phyloP scores from a whole-genome alignment of 2,888 invertebrate species.

The Eupeodes luniger region DNA sequence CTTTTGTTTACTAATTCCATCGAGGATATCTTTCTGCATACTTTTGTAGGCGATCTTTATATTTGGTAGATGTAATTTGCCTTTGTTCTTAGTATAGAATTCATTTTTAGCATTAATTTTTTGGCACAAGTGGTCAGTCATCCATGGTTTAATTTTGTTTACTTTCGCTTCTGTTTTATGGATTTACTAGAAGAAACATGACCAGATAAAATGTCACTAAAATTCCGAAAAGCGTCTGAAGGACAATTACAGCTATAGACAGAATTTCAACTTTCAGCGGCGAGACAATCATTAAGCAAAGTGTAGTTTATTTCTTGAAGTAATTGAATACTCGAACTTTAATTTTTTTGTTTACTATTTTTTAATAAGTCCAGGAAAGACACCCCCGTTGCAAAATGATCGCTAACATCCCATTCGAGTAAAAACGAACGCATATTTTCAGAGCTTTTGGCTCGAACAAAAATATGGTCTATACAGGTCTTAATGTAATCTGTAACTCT shows the following conservation, averaged over 20 bases:
- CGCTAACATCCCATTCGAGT: constrained; percentile 4
- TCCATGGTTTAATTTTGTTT: not conserved
- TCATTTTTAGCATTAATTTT: not conserved
- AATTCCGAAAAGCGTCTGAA: not conserved
- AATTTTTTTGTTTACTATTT: not conserved
- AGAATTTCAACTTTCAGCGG: not conserved
- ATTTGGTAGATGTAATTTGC: not conserved
- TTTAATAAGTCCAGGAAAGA: not conserved
- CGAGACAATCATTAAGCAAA: no score
- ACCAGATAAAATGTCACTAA: not conserved
- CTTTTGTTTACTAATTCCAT: not conserved
- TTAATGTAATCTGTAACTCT: not conserved
- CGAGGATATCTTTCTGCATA: not conserved
- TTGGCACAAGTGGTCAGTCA: not conserved
- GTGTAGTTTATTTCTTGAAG: no score
- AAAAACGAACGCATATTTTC: constrained; percentile 2
- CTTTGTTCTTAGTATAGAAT: not conserved
- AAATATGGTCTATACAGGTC: constrained; percentile 12
- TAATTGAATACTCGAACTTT: no score
- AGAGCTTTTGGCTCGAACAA: not conserved
- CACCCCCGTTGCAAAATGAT: not conserved
- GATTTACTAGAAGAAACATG: not conserved
- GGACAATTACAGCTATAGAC: not conserved
- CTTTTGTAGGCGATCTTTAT: not conserved
- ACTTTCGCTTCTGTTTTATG: not conserved